These are phyloP conservation scores for Trypoxylon attenuatum DNA, from an alignment of 2,888 invertebrate species.

Conservation along the genomic window DNA sequence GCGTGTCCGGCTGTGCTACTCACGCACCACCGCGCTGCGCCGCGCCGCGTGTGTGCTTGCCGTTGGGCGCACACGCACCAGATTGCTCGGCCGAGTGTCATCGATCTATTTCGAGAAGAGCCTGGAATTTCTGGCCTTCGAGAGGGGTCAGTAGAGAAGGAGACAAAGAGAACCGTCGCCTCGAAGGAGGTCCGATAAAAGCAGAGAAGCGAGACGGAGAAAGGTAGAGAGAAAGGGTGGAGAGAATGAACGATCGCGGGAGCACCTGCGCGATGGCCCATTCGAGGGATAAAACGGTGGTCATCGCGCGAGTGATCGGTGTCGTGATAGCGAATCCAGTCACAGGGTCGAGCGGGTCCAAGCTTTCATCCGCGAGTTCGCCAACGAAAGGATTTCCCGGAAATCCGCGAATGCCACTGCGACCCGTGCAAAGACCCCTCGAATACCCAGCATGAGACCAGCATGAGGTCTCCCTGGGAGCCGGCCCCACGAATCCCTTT, in stretches of 20 bases:
- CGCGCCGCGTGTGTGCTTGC: conserved; percentile 20
- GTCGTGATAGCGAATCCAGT: too few species aligned
- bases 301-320: conserved; percentile 53
- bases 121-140: conserved; percentile 72
- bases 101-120: conserved; percentile 73
- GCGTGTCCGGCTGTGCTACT: background rate
- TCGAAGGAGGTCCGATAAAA: too few species aligned
- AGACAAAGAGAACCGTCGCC: conserved; percentile 16
- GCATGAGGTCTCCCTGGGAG: too few species aligned
- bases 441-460: too few species aligned
- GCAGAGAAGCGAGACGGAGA: conserved; percentile 3
- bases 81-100: conserved; percentile 71
- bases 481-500: too few species aligned
- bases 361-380: too few species aligned
- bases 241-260: conserved; percentile 15
- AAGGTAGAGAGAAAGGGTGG: conserved; percentile 8
- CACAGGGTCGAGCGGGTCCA: too few species aligned
- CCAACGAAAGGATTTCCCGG: conserved; percentile 40
- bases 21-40: background rate
- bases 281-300: conserved; percentile 47
- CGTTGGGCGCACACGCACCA: conserved; percentile 54
- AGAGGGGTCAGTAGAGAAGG: conserved; percentile 41
- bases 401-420: conserved; percentile 22
- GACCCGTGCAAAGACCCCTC: too few species aligned
- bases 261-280: conserved; percentile 43